These are phyloP conservation scores for Blastobasis lacticolella DNA, from an alignment of 2,888 invertebrate species.

Conservation along the genomic window DNA sequence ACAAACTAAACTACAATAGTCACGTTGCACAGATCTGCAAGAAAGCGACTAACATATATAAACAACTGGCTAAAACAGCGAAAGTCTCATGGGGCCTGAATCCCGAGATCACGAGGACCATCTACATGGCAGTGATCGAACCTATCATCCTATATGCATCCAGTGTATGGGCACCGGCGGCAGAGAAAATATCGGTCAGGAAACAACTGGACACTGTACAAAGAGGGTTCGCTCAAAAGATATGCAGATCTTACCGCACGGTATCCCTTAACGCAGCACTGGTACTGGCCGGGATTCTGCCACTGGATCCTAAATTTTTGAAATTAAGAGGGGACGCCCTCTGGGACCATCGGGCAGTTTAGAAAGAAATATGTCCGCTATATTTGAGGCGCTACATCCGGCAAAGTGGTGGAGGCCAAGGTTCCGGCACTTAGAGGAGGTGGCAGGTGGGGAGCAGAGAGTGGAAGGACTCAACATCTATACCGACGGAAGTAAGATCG, in stretches of 20 bases:
- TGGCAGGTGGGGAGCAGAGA: background rate
- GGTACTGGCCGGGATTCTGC: background rate
- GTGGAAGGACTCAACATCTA: background rate
- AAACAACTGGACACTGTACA: no score
- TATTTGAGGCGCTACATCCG: background rate
- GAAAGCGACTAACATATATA: no score
- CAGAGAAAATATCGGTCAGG: no score
- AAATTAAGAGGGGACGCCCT: background rate
- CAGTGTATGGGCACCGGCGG: no score
- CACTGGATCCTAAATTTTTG: background rate
- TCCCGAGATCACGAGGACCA: no score
- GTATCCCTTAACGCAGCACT: background rate
- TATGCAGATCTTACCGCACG: background rate
- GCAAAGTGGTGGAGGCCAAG: background rate
- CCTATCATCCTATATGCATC: no score
- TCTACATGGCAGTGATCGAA: no score
- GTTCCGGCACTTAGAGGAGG: background rate
- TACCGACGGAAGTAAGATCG: background rate
- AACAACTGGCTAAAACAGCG: no score
- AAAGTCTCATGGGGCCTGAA: no score
- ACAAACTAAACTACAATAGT: no score
- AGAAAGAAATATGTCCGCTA: background rate
- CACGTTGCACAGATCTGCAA: no score
- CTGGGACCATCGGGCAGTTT: background rate
- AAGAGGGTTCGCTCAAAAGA: no score